A percentile compares a stretch with the other conserved stretches of the same genome.
Evolutionary conservation across 2,797 vertebrate species (phyloP).

Genomic region (Spondyliosoma cantharus): DNA sequence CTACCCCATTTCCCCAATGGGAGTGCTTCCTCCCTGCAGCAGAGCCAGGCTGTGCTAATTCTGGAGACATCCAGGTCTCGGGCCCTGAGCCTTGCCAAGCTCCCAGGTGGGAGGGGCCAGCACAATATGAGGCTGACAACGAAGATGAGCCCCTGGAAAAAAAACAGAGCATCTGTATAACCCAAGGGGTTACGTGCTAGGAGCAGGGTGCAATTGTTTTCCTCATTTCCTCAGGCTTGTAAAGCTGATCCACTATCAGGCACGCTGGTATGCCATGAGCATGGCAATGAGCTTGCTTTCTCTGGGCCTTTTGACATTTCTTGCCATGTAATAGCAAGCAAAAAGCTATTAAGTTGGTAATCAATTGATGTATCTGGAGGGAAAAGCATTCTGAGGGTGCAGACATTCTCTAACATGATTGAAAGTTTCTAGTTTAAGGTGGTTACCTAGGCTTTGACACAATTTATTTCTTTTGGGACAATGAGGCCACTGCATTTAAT

Average conservation of each 20-base stretch:
- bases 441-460: slow-evolving; percentile 59
- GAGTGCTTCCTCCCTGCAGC: slow-evolving; percentile 69
- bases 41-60: slow-evolving; percentile 77
- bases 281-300: slow-evolving; percentile 78
- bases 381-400: slow-evolving; percentile 61
- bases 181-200: slow-evolving; percentile 56
- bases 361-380: slow-evolving; percentile 78
- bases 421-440: slow-evolving; percentile 75
- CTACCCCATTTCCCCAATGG: slow-evolving; percentile 64
- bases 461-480: slow-evolving; percentile 72
- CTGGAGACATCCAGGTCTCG: slow-evolving; percentile 78
- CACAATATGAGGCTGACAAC: slow-evolving; percentile 54
- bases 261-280: slow-evolving; percentile 65
- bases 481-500: slow-evolving; percentile 55
- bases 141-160: slow-evolving; percentile 61
- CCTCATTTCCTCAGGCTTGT: slow-evolving; percentile 78
- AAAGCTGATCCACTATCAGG: slow-evolving; percentile 77
- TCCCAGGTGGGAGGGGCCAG: slow-evolving; percentile 68
- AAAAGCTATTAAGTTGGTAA: slow-evolving; percentile 80
- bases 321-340: slow-evolving; percentile 75
- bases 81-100: slow-evolving; percentile 48
- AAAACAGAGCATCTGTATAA: slow-evolving; percentile 55
- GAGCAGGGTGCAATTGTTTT: slow-evolving; percentile 79
- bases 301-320: slow-evolving; percentile 79
- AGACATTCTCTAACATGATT: slow-evolving; percentile 70